These are phyloP conservation scores for Rissa tridactyla DNA, from an alignment of 2,113 vertebrate genomes.

Conservation along the genomic window DNA sequence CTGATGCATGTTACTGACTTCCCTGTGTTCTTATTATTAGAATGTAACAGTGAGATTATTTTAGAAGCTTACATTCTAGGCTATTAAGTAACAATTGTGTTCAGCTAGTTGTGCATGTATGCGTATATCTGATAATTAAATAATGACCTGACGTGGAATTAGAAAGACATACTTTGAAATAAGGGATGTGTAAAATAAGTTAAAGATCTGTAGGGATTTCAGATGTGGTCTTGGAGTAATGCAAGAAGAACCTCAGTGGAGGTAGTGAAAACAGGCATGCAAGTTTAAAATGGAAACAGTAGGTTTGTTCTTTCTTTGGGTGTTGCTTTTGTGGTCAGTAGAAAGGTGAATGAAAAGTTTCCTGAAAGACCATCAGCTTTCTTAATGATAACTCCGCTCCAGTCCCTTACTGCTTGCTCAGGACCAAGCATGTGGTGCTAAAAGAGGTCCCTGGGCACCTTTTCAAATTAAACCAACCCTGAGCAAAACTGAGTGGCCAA, in stretches of 20 bases:
- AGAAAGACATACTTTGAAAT: background rate
- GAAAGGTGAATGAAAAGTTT: background rate
- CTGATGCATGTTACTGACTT: background rate
- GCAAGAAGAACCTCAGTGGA: background rate
- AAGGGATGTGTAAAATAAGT: background rate
- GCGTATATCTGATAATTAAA: background rate
- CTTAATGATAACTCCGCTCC: background rate
- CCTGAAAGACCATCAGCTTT: background rate
- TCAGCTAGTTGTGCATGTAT: background rate
- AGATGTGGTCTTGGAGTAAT: background rate
- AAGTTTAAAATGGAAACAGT: rapidly evolving
- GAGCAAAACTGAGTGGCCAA: background rate
- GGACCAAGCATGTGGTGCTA: background rate
- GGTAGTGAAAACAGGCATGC: background rate
- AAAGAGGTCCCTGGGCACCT: background rate
- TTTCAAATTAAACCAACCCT: background rate
- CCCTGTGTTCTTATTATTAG: background rate
- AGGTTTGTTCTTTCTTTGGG: background rate
- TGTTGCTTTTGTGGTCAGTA: background rate
- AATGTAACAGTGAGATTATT: background rate
- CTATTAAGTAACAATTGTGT: background rate
- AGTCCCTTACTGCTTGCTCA: background rate
- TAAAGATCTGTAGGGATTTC: background rate
- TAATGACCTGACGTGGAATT: background rate
- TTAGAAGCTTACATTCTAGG: background rate